These are phyloP conservation scores for Alectura lathami DNA, from an alignment of 2,113 vertebrate genomes.

Conservation along the genomic window DNA sequence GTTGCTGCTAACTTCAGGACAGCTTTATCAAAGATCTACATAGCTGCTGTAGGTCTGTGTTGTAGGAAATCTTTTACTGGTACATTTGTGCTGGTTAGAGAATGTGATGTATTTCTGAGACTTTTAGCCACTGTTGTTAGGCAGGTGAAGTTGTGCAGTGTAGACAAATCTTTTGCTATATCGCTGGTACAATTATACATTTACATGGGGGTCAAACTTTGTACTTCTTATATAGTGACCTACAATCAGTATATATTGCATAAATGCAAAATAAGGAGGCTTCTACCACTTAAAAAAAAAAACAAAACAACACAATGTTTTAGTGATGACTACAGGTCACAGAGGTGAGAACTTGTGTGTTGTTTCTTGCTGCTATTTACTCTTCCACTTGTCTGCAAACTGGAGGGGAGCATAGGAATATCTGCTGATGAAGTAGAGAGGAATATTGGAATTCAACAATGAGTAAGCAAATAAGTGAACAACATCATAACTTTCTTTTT, in stretches of 20 bases:
- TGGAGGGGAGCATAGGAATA: neutral
- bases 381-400: neutral
- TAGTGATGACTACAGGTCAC: neutral
- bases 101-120: neutral
- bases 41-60: neutral
- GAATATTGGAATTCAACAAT: neutral
- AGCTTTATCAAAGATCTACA: neutral
- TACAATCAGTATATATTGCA: neutral
- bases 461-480: neutral
- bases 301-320: fast-evolving
- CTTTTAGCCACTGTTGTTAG: neutral
- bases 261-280: neutral
- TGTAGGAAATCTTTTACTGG: neutral
- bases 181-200: neutral
- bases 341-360: neutral
- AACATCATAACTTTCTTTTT: neutral
- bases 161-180: neutral
- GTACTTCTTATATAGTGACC: neutral
- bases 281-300: neutral
- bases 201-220: neutral
- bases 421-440: neutral
- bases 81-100: neutral
- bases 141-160: neutral
- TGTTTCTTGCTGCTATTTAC: neutral
- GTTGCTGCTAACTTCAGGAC: neutral